Evolutionary conservation across 2,113 vertebrate genomes (phyloP).

Genomic region (Embiotoca jacksoni): DNA sequence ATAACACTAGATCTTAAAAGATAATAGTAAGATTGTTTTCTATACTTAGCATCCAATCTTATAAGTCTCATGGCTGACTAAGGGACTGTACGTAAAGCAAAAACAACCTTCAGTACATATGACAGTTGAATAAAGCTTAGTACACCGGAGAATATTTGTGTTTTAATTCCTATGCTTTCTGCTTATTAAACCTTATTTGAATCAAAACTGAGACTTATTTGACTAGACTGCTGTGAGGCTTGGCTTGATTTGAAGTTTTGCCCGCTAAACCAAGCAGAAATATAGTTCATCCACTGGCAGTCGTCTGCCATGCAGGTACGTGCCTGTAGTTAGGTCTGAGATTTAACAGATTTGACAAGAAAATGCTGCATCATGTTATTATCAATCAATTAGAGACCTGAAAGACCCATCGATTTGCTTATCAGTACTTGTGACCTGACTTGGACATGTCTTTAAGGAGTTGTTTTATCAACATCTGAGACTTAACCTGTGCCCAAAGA

Average conservation of each 20-base stretch:
- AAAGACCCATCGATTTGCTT: not conserved
- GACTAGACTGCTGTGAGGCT: not conserved
- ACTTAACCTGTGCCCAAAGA: not conserved
- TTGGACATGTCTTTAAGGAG: not conserved
- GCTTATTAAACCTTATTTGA: no score
- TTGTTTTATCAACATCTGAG: not conserved
- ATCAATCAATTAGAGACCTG: no score
- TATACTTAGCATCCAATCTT: no score
- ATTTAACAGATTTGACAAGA: conserved; percentile 2
- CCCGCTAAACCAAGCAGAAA: not conserved
- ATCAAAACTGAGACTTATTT: conserved; percentile 3
- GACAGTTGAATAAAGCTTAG: not conserved
- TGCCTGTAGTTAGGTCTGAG: no score
- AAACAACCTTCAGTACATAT: no score
- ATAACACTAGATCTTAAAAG: not conserved
- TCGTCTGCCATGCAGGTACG: not conserved
- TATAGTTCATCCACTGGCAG: rapidly evolving
- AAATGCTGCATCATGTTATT: not conserved
- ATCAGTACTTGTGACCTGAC: not conserved
- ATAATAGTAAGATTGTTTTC: no score
- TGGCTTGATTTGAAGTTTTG: not conserved
- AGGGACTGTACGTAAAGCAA: no score
- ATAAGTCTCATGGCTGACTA: no score
- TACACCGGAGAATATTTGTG: not conserved
- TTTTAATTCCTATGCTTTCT: not conserved